Base-by-base conservation (phyloP, 2,113 vertebrate genomes). In the Antidorcas marsupialis region DNA sequence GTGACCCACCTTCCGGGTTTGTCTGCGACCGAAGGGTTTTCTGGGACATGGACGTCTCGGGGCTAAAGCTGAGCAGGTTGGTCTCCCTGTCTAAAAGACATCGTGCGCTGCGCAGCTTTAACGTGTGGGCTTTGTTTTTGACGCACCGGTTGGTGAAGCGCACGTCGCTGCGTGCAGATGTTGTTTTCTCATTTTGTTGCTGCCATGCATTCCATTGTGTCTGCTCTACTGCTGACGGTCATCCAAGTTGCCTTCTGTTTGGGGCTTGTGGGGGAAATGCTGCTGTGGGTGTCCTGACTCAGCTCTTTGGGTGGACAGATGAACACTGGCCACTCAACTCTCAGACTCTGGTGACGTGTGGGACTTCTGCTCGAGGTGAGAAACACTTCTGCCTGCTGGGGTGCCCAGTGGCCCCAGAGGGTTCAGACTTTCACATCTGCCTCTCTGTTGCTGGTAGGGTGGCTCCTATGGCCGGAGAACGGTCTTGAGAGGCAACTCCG, bases 401-500 rank as follows among this genome's bases (percentile, higher is more conserved):
- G 57, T 10, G 1, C 64, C 53, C 45, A 7, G 15, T 1, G 60
- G 39, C 60, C 28, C 33, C 52, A 30, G 23, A 25, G 21, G 50
- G 6, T 16, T 62, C 47, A 50, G 53, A 52, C 3, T 27, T 57
- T 96, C 87, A 93, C 2, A 23, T 9, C 55, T 30, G 21, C 25
- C 30, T 59, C 50, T 95, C 88, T 67, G 7, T 93, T 11, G 0
- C 60, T 11, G 27, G 10, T 83, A 98, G 97, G 97, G 97, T 30
- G 98, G 98, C 23, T 96, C 97, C 47, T 98, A 93, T 0, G 96
- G 95, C 45, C 55, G 95, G 74, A 33, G 82, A 23, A 98, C 98
- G 0, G 33, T 95, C 81, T 52, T 98, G 47, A 97, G 21, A 47
- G 96, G 81, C 27, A 2, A 7, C 7, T 97, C 89, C 0, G 53